phyloP scores from a whole-genome alignment of 2,797 vertebrate genomes.

The Siniperca undulata region DNA sequence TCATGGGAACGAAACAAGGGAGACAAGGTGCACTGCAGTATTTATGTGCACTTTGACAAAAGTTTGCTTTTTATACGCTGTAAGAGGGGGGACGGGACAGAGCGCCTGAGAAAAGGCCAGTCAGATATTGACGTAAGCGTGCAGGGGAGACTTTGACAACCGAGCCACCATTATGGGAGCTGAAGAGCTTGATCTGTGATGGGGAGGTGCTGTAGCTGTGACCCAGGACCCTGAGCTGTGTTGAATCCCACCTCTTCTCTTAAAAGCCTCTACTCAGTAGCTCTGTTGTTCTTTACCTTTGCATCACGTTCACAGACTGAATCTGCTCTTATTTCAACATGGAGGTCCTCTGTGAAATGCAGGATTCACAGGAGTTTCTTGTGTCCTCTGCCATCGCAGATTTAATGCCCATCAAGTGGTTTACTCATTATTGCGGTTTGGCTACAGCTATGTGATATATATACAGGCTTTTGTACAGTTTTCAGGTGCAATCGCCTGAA shows the following conservation, averaged over 20 bases:
- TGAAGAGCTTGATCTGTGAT: slow-evolving; percentile 48
- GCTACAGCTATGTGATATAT: slow-evolving; percentile 4
- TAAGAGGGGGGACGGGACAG: slow-evolving; percentile 38
- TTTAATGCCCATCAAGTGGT: slow-evolving; percentile 50
- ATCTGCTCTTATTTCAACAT: slow-evolving; percentile 41
- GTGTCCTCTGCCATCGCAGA: slow-evolving; percentile 19
- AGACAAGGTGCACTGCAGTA: slow-evolving; percentile 74
- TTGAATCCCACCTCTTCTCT: slow-evolving; percentile 53
- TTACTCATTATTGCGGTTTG: slow-evolving; percentile 30
- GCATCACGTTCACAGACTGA: slow-evolving; percentile 11
- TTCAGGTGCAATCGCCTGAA: slow-evolving; percentile 57
- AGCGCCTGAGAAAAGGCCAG: slow-evolving; percentile 39
- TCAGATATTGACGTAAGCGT: slow-evolving; percentile 47
- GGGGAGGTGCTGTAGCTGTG: slow-evolving; percentile 33
- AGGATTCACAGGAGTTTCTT: slow-evolving; percentile 25
- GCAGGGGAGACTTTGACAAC: slow-evolving; percentile 30
- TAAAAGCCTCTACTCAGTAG: slow-evolving; percentile 48
- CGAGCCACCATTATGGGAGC: slow-evolving; percentile 48
- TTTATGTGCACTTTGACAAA: slow-evolving; percentile 78
- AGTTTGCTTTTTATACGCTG: slow-evolving; percentile 68
- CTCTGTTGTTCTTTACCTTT: slow-evolving; percentile 35
- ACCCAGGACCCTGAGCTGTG: slow-evolving; percentile 48
- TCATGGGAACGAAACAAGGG: slow-evolving; percentile 65
- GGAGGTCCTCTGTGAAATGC: slow-evolving; percentile 39
- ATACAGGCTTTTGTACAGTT: slow-evolving; percentile 34